A percentile compares a stretch with the other conserved stretches of the same genome.
phyloP scores from a whole-genome alignment of 2,113 vertebrate genomes.

The Uropsilus gracilis region DNA sequence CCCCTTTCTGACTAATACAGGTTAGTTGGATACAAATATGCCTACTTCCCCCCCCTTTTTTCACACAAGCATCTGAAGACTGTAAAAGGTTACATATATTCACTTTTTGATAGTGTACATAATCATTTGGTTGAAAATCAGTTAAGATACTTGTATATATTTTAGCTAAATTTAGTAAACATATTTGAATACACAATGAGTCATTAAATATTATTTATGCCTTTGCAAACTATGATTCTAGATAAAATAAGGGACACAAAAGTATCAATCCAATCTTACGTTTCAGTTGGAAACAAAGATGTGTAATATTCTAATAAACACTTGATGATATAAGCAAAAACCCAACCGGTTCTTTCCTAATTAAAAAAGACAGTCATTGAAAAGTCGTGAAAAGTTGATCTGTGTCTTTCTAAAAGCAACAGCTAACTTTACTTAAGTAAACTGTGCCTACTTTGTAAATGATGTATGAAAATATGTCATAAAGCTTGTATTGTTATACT shows the following conservation, averaged over 20 bases:
- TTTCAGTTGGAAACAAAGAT: conserved; percentile 10
- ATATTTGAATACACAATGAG: not conserved
- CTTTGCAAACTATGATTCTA: not conserved
- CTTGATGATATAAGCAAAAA: not conserved
- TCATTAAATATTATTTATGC: not conserved
- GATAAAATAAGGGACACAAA: not conserved
- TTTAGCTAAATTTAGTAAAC: not conserved
- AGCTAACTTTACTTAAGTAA: not conserved
- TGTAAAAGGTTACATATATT: not conserved
- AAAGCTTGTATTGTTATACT: not conserved
- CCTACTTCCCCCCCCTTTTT: not conserved
- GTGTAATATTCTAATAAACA: not conserved
- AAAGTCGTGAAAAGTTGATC: not conserved
- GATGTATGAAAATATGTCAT: not conserved
- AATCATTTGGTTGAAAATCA: not conserved
- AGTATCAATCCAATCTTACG: not conserved
- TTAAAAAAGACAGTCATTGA: not conserved
- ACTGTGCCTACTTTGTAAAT: not conserved
- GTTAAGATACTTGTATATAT: not conserved
- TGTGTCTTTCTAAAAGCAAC: not conserved
- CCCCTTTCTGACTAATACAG: not conserved
- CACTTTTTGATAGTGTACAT: not conserved
- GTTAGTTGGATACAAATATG: not conserved
- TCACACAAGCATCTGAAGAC: not conserved
- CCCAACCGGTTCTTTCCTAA: not conserved